Conservation (phyloP, 2,888 invertebrate genomes). For the Epinotia nisella region DNA sequence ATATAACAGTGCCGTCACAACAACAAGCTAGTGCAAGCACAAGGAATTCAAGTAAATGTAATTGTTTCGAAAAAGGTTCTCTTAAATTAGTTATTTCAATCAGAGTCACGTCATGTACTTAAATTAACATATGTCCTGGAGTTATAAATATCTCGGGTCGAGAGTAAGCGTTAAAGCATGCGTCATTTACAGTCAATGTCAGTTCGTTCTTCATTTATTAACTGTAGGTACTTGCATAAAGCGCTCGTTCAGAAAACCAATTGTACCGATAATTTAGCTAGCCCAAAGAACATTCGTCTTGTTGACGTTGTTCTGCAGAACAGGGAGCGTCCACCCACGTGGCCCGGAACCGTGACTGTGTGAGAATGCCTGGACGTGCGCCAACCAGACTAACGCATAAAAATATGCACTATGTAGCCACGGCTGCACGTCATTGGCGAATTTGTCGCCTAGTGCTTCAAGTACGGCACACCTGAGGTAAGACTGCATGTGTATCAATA, state of each 20-base stretch:
- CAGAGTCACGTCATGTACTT: conserved; percentile 19
- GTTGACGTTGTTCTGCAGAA: conserved; percentile 58
- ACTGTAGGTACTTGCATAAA: not conserved
- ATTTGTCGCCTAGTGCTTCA: conserved; percentile 41
- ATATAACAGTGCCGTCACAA: not conserved
- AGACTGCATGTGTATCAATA: not conserved
- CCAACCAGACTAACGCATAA: conserved; percentile 73
- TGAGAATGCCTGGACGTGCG: conserved; percentile 66
- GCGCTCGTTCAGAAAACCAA: conserved; percentile 1
- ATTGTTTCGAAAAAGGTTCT: not conserved
- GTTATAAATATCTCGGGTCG: conserved; percentile 27
- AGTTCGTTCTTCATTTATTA: conserved; percentile 12
- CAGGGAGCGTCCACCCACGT: conserved; percentile 63
- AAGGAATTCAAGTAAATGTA: not conserved
- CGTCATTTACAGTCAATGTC: conserved; percentile 15
- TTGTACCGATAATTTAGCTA: conserved; percentile 9
- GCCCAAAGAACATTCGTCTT: conserved; percentile 49
- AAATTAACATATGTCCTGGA: conserved; percentile 20
- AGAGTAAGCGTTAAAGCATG: conserved; percentile 23
- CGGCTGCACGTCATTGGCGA: conserved; percentile 63
- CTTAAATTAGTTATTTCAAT: conserved; percentile 28
- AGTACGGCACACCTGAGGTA: not conserved
- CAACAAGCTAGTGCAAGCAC: not conserved
- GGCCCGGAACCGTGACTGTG: conserved; percentile 60
- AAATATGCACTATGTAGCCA: conserved; percentile 66